Evolutionary conservation across 2,797 vertebrate species (phyloP).

Genomic region (Craterocephalus amniculus): DNA sequence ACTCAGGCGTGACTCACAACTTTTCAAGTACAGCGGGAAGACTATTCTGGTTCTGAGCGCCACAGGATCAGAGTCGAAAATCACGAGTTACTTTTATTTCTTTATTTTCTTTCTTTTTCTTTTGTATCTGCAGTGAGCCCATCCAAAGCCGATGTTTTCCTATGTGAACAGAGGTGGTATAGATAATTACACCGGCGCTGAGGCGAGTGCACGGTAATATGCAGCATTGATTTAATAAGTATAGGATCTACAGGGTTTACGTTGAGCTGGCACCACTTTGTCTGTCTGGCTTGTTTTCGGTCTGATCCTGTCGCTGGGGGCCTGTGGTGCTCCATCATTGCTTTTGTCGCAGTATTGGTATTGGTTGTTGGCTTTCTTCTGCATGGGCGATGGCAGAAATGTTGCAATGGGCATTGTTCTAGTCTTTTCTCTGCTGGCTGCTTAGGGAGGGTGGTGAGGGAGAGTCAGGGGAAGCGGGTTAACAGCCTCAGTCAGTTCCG

Average conservation of each 20-base stretch:
- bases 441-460: constrained; percentile 15
- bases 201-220: constrained; percentile 55
- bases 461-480: constrained; percentile 33
- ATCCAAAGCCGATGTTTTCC: constrained; percentile 43
- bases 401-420: constrained; percentile 54
- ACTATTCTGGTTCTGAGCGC: constrained; percentile 64
- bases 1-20: constrained; percentile 67
- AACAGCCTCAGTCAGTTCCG: constrained; percentile 77
- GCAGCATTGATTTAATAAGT: constrained; percentile 51
- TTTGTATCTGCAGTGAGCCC: constrained; percentile 33
- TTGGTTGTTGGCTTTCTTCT: constrained; percentile 66
- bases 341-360: constrained; percentile 36
- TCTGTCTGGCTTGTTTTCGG: constrained; percentile 27
- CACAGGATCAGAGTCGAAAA: constrained; percentile 44
- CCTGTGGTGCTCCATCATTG: constrained; percentile 46
- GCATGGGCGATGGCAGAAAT: constrained; percentile 60
- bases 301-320: constrained; percentile 48
- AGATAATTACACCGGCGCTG: constrained; percentile 52
- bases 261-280: constrained; percentile 45
- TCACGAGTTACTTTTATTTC: constrained; percentile 29
- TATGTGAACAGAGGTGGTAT: constrained; percentile 52
- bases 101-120: not conserved
- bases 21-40: constrained; percentile 77
- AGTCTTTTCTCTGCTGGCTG: constrained; percentile 64
- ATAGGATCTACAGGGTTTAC: constrained; percentile 60